These are phyloP conservation scores for Tonatia bakeri DNA, from an alignment of 2,113 vertebrate species.

Conservation along the genomic window DNA sequence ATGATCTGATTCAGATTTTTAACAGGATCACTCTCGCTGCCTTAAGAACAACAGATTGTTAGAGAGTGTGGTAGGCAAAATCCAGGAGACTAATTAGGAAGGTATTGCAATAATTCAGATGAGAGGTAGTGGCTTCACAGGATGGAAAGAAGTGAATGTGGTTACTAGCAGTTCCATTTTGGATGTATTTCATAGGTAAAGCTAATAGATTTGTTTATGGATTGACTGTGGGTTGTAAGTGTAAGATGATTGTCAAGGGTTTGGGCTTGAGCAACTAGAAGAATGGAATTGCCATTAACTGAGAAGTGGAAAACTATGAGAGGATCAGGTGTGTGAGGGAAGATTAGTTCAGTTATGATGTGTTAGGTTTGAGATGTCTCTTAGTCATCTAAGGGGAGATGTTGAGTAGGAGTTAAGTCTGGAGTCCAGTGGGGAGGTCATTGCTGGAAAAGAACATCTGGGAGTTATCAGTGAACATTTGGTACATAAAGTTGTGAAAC, in stretches of 20 bases:
- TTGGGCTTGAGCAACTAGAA: neutral
- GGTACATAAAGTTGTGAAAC: neutral
- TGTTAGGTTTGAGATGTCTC: neutral
- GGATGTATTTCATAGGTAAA: neutral
- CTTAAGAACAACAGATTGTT: neutral
- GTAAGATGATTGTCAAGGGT: neutral
- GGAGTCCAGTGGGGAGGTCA: neutral
- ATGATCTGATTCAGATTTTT: constrained; percentile 1
- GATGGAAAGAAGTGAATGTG: neutral
- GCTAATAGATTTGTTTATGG: neutral
- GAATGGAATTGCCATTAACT: neutral
- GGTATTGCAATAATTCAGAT: neutral
- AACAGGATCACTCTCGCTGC: neutral
- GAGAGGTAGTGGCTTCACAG: neutral
- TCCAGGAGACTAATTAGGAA: neutral
- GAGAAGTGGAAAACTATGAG: neutral
- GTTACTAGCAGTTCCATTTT: neutral
- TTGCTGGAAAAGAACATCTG: neutral
- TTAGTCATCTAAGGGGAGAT: neutral
- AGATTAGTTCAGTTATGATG: neutral
- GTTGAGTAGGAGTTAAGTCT: neutral
- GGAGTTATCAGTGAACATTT: neutral
- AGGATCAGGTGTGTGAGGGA: neutral
- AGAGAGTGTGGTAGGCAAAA: neutral
- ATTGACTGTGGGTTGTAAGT: neutral